A percentile compares a stretch with the other conserved stretches of the same genome.
Conservation (phyloP, 2,888 invertebrate genomes). For the Acanthoscelides obtectus region DNA sequence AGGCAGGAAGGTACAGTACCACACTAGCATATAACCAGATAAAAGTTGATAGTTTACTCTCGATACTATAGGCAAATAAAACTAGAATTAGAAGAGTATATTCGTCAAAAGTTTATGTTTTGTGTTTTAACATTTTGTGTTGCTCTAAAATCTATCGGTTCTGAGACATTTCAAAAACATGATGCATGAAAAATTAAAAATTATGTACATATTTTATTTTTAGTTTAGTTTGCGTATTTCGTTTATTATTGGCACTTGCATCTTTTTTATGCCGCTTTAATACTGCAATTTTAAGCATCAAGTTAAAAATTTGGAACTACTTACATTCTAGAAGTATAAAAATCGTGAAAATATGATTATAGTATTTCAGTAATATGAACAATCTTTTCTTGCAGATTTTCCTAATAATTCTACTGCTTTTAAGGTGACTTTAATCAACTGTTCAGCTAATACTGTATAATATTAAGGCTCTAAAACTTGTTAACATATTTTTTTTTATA, state of each 20-base stretch:
- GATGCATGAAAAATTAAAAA: neutral
- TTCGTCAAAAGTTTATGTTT: too few species aligned
- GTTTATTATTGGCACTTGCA: neutral
- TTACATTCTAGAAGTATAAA: slow-evolving; percentile 1
- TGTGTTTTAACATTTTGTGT: too few species aligned
- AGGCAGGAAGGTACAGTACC: too few species aligned
- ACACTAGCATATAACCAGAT: too few species aligned
- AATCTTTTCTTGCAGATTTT: slow-evolving; percentile 10
- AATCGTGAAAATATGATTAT: slow-evolving; percentile 28
- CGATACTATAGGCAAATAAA: too few species aligned
- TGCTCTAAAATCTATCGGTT: too few species aligned
- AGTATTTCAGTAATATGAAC: slow-evolving; percentile 27
- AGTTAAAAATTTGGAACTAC: neutral
- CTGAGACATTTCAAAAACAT: neutral
- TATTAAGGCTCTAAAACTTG: slow-evolving; percentile 38
- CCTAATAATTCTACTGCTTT: slow-evolving; percentile 14
- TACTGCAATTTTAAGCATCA: neutral
- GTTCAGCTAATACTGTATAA: slow-evolving; percentile 40
- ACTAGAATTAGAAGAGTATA: too few species aligned
- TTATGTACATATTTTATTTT: neutral
- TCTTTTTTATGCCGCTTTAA: neutral
- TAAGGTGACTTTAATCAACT: slow-evolving; percentile 25
- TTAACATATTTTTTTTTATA: slow-evolving; percentile 8
- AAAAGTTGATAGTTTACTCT: too few species aligned
- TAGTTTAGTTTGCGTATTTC: neutral